Percentiles rank a stretch among this genome's conserved stretches.
phyloP scores from a whole-genome alignment of 2,888 invertebrate genomes.

The Folsomia candida region DNA sequence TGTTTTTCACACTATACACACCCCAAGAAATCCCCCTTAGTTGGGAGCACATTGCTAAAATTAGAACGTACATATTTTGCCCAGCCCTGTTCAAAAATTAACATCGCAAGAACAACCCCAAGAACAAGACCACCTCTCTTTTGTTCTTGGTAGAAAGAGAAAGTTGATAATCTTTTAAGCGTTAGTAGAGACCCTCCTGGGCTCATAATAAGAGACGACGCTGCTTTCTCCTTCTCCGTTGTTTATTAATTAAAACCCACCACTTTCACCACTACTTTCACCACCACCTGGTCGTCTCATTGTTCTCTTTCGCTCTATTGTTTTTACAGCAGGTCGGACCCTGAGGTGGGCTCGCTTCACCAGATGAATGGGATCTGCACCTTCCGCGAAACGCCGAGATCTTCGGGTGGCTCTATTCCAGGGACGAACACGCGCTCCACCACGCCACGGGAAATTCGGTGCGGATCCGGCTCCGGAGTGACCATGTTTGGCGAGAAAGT shows the following conservation, averaged over 20 bases:
- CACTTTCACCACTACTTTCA: neutral
- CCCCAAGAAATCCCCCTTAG: no score
- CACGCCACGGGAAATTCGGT: constrained; percentile 50
- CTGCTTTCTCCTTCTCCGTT: no score
- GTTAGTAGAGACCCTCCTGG: no score
- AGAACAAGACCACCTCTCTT: no score
- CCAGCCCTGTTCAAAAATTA: no score
- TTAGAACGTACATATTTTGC: no score
- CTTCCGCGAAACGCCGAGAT: constrained; percentile 47
- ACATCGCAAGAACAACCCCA: no score
- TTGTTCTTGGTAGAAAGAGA: neutral
- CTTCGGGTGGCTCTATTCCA: constrained; percentile 54
- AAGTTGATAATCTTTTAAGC: constrained; percentile 2
- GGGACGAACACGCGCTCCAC: constrained; percentile 44
- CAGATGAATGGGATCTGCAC: constrained; percentile 51
- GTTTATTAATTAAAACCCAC: constrained; percentile 8
- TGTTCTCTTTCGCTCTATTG: neutral
- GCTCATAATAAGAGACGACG: no score
- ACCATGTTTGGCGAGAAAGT: constrained; percentile 51
- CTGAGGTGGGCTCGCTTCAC: constrained; percentile 50
- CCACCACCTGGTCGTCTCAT: neutral
- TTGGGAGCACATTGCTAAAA: no score
- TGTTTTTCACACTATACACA: no score
- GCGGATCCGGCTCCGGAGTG: constrained; percentile 49
- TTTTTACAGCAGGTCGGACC: constrained; percentile 46